phyloP scores from a whole-genome alignment of 2,888 invertebrate genomes.

The Pedicia rivosa region DNA sequence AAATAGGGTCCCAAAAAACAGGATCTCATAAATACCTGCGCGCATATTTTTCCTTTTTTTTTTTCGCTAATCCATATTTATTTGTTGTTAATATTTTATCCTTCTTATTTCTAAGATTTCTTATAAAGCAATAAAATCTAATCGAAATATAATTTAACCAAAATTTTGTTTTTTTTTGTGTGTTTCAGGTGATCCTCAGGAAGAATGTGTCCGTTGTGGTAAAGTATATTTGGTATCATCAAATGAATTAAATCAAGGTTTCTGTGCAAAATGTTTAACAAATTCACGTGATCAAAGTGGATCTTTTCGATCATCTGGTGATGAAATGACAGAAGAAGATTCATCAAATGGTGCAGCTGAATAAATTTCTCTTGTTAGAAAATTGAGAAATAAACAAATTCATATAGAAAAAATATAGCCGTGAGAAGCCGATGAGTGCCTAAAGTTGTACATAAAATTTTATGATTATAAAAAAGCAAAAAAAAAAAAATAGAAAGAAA shows the following conservation, averaged over 20 bases:
- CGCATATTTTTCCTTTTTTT: background rate
- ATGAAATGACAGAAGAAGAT: conserved; percentile 23
- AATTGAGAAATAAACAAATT: no score
- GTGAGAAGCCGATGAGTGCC: no score
- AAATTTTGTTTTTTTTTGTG: conserved; percentile 1
- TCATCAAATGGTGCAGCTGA: conserved; percentile 24
- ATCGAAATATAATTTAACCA: no score
- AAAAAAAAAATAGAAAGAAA: no score
- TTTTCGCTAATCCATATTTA: no score
- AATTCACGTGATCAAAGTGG: conserved; percentile 12
- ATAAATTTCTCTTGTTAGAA: no score
- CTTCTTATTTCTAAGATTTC: background rate
- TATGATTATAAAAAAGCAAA: no score
- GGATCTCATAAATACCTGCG: no score
- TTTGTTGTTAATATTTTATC: no score
- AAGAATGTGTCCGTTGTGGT: conserved; percentile 41
- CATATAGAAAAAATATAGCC: no score
- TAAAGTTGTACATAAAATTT: no score
- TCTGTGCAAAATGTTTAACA: conserved; percentile 24
- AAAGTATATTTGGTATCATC: conserved; percentile 33
- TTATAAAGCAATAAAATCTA: background rate
- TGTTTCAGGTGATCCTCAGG: conserved; percentile 38
- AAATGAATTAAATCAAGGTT: conserved; percentile 24
- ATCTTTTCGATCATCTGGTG: conserved; percentile 17
- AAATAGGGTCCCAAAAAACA: no score